Conservation (phyloP, 2,113 vertebrate genomes). For the Prunella himalayana region DNA sequence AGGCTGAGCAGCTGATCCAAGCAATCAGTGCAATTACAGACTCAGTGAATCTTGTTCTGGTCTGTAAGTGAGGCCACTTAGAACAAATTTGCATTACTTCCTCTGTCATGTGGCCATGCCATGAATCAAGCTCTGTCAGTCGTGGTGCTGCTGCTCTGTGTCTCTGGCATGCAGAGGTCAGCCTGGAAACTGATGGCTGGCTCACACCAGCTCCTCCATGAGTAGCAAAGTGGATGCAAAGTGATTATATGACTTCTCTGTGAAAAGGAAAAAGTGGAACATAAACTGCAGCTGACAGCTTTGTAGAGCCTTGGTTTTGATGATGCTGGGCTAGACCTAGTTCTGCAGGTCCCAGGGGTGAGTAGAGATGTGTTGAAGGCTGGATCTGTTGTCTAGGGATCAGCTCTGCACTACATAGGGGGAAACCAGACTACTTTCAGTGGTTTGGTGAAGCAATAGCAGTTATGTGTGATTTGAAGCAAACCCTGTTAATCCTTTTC, state of each 20-base stretch:
- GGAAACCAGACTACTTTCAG: background rate
- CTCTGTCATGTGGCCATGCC: background rate
- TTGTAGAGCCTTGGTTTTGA: background rate
- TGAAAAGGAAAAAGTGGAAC: background rate
- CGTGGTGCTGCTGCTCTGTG: fast-evolving
- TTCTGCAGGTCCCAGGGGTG: background rate
- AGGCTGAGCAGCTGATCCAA: background rate
- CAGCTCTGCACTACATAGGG: background rate
- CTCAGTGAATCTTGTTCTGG: background rate
- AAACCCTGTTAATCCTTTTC: background rate
- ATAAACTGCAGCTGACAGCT: background rate
- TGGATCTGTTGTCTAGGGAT: background rate
- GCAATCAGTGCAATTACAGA: background rate
- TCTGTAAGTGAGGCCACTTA: background rate
- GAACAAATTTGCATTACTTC: background rate
- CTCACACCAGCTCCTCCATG: background rate
- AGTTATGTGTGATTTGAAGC: background rate
- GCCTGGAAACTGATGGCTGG: background rate
- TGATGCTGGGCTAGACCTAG: background rate
- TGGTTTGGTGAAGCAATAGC: background rate
- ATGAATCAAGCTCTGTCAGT: background rate
- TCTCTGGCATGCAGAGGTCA: background rate
- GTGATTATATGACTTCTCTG: background rate
- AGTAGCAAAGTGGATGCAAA: background rate
- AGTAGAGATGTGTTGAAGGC: background rate